Conservation (phyloP, 2,888 invertebrate species). For the Acleris holmiana region DNA sequence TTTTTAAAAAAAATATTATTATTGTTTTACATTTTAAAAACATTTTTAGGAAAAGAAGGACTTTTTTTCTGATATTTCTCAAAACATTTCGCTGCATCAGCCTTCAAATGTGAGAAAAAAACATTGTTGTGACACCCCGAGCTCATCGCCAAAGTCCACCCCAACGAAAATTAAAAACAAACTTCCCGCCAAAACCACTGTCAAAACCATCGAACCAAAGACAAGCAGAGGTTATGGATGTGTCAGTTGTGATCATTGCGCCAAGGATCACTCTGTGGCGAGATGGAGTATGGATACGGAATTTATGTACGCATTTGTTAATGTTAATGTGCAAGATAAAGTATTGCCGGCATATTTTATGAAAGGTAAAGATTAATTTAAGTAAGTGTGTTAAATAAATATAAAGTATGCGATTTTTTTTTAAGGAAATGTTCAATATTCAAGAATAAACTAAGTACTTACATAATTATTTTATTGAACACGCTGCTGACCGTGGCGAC, state of each 20-base stretch:
- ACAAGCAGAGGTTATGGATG: conserved; percentile 5
- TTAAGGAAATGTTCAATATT: no score
- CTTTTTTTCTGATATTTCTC: conserved; percentile 65
- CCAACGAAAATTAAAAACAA: conserved; percentile 39
- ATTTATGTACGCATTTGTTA: conserved; percentile 74
- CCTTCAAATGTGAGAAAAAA: conserved; percentile 49
- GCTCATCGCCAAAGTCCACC: conserved; percentile 44
- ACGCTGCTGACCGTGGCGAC: no score
- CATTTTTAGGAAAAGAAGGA: conserved; percentile 69
- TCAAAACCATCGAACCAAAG: conserved; percentile 10
- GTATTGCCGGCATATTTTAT: conserved; percentile 67
- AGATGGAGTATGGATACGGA: conserved; percentile 52
- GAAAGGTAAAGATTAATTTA: conserved; percentile 60
- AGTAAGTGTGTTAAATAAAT: background rate
- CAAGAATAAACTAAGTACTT: no score
- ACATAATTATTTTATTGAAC: no score
- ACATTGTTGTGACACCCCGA: conserved; percentile 56
- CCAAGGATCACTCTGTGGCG: conserved; percentile 48
- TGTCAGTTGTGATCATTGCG: conserved; percentile 40
- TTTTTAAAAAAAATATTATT: no score
- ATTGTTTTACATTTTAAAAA: conserved; percentile 2
- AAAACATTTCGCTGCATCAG: conserved; percentile 53
- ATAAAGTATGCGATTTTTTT: no score
- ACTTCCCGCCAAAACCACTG: conserved; percentile 14
- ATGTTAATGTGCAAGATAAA: conserved; percentile 69